phyloP scores from a whole-genome alignment of 2,888 invertebrate genomes.

The Nineta flava region DNA sequence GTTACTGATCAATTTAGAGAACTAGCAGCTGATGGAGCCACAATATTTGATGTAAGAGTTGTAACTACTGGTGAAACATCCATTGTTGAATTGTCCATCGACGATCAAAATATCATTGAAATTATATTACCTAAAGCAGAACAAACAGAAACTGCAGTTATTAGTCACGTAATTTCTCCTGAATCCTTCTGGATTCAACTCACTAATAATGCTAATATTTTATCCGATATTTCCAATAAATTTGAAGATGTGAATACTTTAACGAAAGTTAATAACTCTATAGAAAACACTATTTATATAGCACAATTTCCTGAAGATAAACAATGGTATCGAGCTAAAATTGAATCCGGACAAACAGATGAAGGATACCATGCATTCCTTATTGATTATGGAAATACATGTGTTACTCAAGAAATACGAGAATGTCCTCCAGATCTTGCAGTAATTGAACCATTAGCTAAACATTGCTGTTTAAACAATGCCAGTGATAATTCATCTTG shows the following conservation, averaged over 20 bases:
- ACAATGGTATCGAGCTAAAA: conserved; percentile 50
- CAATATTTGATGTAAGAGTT: conserved; percentile 50
- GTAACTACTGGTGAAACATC: conserved; percentile 49
- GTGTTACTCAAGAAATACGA: conserved; percentile 37
- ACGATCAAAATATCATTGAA: conserved; percentile 46
- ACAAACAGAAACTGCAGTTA: not conserved
- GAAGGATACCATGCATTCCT: conserved; percentile 44
- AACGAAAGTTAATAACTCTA: conserved; percentile 29
- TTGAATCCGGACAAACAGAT: conserved; percentile 32
- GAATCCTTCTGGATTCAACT: conserved; percentile 24
- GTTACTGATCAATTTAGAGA: conserved; percentile 50
- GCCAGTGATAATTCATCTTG: too few relatives aligned
- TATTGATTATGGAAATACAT: conserved; percentile 53
- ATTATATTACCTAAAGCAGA: conserved; percentile 26
- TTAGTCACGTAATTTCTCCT: not conserved
- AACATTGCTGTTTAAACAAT: conserved; percentile 39
- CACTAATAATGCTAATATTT: conserved; percentile 28
- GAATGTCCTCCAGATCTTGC: conserved; percentile 43
- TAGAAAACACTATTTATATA: conserved; percentile 41
- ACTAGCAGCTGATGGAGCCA: conserved; percentile 49
- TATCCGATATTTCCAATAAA: conserved; percentile 40
- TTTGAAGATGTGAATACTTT: conserved; percentile 38
- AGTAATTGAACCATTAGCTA: conserved; percentile 38
- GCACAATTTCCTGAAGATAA: conserved; percentile 48
- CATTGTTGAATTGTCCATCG: conserved; percentile 40